Evolutionary conservation across 2,888 invertebrate species (phyloP), one percentile per base, ranked within the genome.

Genomic region (Thymelicus lineola): DNA sequence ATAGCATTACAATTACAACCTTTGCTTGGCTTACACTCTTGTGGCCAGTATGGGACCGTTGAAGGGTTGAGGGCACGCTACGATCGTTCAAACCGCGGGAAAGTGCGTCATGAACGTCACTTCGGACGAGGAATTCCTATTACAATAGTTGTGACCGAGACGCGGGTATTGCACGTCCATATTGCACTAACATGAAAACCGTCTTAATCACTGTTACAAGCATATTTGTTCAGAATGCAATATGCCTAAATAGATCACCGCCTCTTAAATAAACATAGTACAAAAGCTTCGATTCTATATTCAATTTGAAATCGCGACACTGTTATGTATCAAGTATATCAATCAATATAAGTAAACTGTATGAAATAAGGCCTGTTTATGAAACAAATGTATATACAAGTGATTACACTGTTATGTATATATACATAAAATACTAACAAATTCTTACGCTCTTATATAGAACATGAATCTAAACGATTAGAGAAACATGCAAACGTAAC

Each of bases 391-490:
- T 75, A 75, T 75, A 73, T 76, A 77, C 75, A 76, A 75, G 75
- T 73, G 74, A 77, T 75, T 80, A 77, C 75, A 79, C 77, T 78
- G 10, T 42, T 64, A 7, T 79, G 76, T 78, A 77, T 42, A 42
- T 79, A 75, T 79, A 81, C 78, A 83, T 80, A 81, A 80, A 82
- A 76, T 72, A 75, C 77, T 80, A 80, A 72, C 75, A 81, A 82
- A 79, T 80, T 76, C 79, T 82, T 82, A 82, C 60, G 72, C 76
- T 63, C 36, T 28, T 72, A 72, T 73, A 74, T 79, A 17, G 14
- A 59, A 48, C 35, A 48, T 48, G 35, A 58, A 61, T 48, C n/a
- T 62, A 46, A 62, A 48, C 36, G 28, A 28, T 28, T 55, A 55
- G 3, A 55, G 55, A 28, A 42, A 42, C 42, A 42, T 12, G 42